These are phyloP conservation scores for Limnothrissa miodon DNA, from an alignment of 2,113 vertebrate genomes.

Conservation along the genomic window DNA sequence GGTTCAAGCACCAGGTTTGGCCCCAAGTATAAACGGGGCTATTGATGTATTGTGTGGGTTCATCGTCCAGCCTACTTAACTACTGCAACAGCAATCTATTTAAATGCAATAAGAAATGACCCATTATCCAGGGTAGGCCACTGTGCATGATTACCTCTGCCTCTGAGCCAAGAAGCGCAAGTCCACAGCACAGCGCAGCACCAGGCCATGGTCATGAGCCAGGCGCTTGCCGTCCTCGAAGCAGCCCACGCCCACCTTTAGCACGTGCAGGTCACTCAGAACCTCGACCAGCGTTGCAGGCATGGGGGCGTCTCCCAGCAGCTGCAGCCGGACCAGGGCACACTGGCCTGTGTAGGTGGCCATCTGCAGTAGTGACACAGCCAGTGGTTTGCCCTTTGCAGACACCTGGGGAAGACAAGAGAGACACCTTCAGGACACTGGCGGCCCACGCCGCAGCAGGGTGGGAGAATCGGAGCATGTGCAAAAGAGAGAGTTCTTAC, in stretches of 20 bases:
- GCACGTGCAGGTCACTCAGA: constrained; percentile 73
- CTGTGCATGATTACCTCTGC: constrained; percentile 71
- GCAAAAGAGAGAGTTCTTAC: constrained; percentile 59
- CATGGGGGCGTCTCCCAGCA: constrained; percentile 68
- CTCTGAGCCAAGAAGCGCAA: constrained; percentile 85
- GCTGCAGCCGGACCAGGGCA: constrained; percentile 80
- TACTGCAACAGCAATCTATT: neutral
- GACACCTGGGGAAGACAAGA: constrained; percentile 75
- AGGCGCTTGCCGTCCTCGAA: constrained; percentile 89
- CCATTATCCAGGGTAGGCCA: neutral
- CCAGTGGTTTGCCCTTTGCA: constrained; percentile 74
- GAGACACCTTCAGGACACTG: neutral
- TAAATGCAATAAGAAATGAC: neutral
- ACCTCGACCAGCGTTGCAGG: constrained; percentile 79
- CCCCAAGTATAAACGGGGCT: no score
- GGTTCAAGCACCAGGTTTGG: no score
- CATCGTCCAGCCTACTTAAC: no score
- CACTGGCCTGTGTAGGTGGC: constrained; percentile 85
- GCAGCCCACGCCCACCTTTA: constrained; percentile 94
- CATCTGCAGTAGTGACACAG: constrained; percentile 88
- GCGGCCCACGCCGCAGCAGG: neutral
- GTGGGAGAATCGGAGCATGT: constrained; percentile 10
- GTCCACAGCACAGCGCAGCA: constrained; percentile 82
- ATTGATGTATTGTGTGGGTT: no score
- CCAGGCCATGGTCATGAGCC: constrained; percentile 79